Evolutionary conservation across 2,113 vertebrate genomes (phyloP).

Genomic region (Scatophagus argus): DNA sequence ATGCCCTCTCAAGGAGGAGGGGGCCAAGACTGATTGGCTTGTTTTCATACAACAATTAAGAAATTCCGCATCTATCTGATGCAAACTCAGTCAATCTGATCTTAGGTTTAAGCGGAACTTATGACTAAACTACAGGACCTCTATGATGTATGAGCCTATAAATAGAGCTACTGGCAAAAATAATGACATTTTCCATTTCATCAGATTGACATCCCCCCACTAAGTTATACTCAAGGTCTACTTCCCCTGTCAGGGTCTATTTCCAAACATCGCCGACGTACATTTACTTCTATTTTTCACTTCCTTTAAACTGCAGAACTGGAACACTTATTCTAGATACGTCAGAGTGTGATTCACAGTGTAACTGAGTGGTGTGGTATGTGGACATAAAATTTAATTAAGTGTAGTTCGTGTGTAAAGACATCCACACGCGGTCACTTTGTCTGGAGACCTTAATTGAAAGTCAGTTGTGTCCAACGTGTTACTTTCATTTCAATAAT

Average conservation of each 20-base stretch:
- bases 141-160: background rate
- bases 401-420: background rate
- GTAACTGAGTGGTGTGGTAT: background rate
- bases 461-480: background rate
- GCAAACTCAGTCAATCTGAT: background rate
- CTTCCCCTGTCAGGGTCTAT: background rate
- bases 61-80: too few relatives aligned
- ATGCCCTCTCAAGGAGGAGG: too few relatives aligned
- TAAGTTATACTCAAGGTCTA: background rate
- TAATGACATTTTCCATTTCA: too few relatives aligned
- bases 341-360: background rate
- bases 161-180: too few relatives aligned
- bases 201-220: background rate
- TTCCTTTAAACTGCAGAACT: background rate
- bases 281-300: background rate
- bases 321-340: background rate
- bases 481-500: background rate
- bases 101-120: background rate
- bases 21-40: too few relatives aligned
- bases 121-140: background rate
- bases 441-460: background rate
- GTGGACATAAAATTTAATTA: background rate
- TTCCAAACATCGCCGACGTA: too few relatives aligned
- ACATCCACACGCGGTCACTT: background rate
- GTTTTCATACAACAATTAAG: too few relatives aligned